Evolutionary conservation across 2,797 vertebrate species (phyloP).

Genomic region (Emydoidea blandingii): DNA sequence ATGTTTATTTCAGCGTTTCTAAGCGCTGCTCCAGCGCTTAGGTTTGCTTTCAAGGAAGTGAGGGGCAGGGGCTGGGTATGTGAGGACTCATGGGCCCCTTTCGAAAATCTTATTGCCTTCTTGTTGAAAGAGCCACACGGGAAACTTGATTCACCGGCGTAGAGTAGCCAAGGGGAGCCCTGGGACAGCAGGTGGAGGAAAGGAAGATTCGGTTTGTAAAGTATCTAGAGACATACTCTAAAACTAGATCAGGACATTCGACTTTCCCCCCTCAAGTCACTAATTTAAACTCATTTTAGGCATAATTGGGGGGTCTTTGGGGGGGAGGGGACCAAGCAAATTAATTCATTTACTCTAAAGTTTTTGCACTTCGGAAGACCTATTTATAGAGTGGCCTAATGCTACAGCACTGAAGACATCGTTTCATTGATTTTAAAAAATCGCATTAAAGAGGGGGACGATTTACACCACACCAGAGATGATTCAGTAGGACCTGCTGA

Average conservation of each 20-base stretch:
- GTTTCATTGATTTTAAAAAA: neutral
- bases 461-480: neutral
- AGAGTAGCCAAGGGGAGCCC: neutral
- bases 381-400: neutral
- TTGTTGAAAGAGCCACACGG: neutral
- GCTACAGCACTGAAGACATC: neutral
- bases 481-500: neutral
- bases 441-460: neutral
- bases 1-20: neutral
- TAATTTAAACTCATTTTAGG: neutral
- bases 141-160: neutral
- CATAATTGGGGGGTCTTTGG: no score
- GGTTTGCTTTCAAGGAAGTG: neutral
- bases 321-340: neutral
- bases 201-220: neutral
- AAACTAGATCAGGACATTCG: neutral
- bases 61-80: neutral
- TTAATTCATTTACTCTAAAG: neutral
- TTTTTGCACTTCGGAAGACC: neutral
- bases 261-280: neutral
- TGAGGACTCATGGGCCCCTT: neutral
- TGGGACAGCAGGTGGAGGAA: neutral
- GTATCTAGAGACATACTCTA: neutral
- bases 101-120: neutral
- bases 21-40: neutral